Evolutionary conservation across 1,140 invertebrate genomes (phyloP).

Genomic region (Eubasilissa regina): DNA sequence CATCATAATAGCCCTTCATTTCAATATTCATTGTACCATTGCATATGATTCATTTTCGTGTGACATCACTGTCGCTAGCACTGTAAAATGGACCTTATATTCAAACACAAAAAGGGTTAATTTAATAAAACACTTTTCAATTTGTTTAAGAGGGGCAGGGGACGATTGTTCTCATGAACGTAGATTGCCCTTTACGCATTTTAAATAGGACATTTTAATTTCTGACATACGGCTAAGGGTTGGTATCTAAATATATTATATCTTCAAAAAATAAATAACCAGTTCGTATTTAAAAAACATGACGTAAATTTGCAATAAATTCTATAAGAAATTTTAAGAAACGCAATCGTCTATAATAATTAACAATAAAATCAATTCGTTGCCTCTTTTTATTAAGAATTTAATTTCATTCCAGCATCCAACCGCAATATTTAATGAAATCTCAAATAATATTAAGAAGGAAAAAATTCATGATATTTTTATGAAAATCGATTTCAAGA

Average conservation of each 20-base stretch:
- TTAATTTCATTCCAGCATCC: too few species aligned
- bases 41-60: conserved; percentile 54
- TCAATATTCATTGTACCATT: conserved; percentile 59
- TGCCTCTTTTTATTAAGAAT: too few species aligned
- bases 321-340: too few species aligned
- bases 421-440: too few species aligned
- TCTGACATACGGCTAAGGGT: conserved; percentile 33
- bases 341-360: too few species aligned
- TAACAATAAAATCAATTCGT: too few species aligned
- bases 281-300: too few species aligned
- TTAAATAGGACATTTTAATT: conserved; percentile 59
- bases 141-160: conserved; percentile 47
- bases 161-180: conserved; percentile 37
- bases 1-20: conserved; percentile 59
- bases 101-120: conserved; percentile 10
- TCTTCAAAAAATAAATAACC: too few species aligned
- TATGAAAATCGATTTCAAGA: too few species aligned
- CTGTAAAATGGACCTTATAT: conserved; percentile 32
- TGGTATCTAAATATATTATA: not conserved
- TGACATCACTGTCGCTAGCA: conserved; percentile 18
- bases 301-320: too few species aligned
- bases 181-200: conserved; percentile 56
- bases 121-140: conserved; percentile 47
- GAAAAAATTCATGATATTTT: too few species aligned
- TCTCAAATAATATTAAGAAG: too few species aligned